phyloP scores from a whole-genome alignment of 2,797 vertebrate species.

The Sebastes diaconus region DNA sequence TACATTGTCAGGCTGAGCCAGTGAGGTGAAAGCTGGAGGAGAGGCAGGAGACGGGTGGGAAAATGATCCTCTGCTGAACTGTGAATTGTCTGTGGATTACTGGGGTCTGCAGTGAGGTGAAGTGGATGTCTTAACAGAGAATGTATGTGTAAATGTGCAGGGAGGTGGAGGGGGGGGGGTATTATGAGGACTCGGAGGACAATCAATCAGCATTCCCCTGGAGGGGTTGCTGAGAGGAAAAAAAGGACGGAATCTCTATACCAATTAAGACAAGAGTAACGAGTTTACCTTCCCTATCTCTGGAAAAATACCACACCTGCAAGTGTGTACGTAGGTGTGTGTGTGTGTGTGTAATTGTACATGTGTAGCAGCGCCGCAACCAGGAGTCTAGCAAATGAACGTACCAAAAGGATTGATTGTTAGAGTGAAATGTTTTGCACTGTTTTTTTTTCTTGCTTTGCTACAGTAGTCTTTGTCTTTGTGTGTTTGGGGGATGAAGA shows the following conservation, averaged over 20 bases:
- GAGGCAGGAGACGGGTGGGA: background rate
- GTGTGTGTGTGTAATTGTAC: constrained; percentile 8
- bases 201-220: constrained; percentile 79
- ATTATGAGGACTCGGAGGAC: constrained; percentile 62
- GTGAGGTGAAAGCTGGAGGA: constrained; percentile 64
- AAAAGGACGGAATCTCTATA: constrained; percentile 74
- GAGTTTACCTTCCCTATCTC: constrained; percentile 74
- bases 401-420: constrained; percentile 68
- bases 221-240: constrained; percentile 73
- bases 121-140: constrained; percentile 16
- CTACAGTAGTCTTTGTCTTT: constrained; percentile 57
- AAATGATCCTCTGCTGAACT: constrained; percentile 16
- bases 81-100: constrained; percentile 7
- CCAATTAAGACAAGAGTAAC: constrained; percentile 83
- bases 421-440: constrained; percentile 65
- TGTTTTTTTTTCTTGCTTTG: constrained; percentile 22
- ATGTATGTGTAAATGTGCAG: constrained; percentile 46
- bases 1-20: constrained; percentile 86
- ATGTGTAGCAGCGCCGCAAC: constrained; percentile 39
- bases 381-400: constrained; percentile 61
- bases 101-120: constrained; percentile 9
- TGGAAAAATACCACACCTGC: constrained; percentile 66
- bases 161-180: background rate
- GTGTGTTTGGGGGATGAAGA: constrained; percentile 50
- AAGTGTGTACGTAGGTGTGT: constrained; percentile 20